Evolutionary conservation across 2,888 invertebrate genomes (phyloP).

Genomic region (Autographa gamma): DNA sequence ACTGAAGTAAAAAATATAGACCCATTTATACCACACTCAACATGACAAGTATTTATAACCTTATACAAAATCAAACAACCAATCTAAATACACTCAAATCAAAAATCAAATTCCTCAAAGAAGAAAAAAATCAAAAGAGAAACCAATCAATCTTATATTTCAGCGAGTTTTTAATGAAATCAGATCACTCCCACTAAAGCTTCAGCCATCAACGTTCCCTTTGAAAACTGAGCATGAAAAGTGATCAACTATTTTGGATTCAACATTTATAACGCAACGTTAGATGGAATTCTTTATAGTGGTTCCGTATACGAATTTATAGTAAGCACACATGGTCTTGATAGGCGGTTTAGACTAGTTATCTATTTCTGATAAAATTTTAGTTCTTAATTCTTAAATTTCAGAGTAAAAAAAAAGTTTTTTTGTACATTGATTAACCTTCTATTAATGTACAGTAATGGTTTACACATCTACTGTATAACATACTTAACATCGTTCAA

Average conservation of each 20-base stretch:
- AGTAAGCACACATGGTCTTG: slow-evolving; percentile 35
- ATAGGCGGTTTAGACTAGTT: slow-evolving; percentile 20
- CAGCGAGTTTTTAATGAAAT: slow-evolving; percentile 41
- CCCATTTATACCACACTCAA: too few species aligned
- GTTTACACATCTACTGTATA: too few species aligned
- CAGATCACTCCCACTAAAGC: slow-evolving; percentile 30
- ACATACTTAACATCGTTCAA: too few species aligned
- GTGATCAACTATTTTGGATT: slow-evolving; percentile 29
- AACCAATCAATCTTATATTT: slow-evolving; percentile 39
- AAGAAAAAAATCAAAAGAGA: slow-evolving; percentile 13
- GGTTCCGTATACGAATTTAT: slow-evolving; percentile 54
- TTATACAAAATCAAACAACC: neutral
- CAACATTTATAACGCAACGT: slow-evolving; percentile 22
- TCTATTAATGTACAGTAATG: too few species aligned
- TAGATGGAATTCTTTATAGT: slow-evolving; percentile 30
- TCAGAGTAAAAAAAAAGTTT: neutral
- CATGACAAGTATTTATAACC: too few species aligned
- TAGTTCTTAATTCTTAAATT: neutral
- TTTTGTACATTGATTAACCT: too few species aligned
- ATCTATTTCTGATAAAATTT: too few species aligned
- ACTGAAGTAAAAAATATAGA: too few species aligned
- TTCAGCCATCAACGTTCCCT: slow-evolving; percentile 33
- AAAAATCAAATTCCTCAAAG: slow-evolving; percentile 9
- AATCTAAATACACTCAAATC: neutral
- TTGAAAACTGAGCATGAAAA: slow-evolving; percentile 44